These are phyloP conservation scores for Benthosema pterotum DNA, from an alignment of 2,797 vertebrate genomes.

Conservation along the genomic window DNA sequence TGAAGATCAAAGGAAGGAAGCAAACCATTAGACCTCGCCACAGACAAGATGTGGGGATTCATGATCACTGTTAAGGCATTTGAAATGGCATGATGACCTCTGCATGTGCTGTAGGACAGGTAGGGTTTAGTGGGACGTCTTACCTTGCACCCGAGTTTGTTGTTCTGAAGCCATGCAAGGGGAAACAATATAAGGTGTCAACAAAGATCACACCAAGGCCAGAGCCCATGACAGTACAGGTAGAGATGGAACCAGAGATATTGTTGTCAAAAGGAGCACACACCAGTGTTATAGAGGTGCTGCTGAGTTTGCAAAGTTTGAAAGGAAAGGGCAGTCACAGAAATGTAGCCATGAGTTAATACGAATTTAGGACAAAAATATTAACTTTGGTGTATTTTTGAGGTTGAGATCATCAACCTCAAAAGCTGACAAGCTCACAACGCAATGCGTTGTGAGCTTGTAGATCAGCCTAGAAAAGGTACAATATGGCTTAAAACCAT, in stretches of 20 bases:
- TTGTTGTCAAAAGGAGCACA: not conserved
- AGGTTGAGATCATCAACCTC: too few relatives aligned
- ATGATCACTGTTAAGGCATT: slow-evolving; percentile 21
- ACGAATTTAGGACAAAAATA: too few relatives aligned
- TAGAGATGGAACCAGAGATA: slow-evolving; percentile 19
- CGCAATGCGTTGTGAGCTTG: too few relatives aligned
- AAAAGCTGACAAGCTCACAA: too few relatives aligned
- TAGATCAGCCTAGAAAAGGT: too few relatives aligned
- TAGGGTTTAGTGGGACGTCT: slow-evolving; percentile 54
- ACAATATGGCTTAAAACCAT: too few relatives aligned
- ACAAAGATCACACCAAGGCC: slow-evolving; percentile 45
- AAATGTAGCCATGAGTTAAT: too few relatives aligned
- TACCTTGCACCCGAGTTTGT: slow-evolving; percentile 84
- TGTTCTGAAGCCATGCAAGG: slow-evolving; percentile 80
- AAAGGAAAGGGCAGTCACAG: too few relatives aligned
- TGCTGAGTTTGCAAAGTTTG: too few relatives aligned
- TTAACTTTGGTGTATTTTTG: too few relatives aligned
- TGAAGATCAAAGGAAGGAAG: not conserved
- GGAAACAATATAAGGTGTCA: slow-evolving; percentile 68
- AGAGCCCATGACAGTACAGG: slow-evolving; percentile 11
- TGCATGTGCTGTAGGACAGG: slow-evolving; percentile 1
- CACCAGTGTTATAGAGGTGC: not conserved
- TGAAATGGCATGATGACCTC: slow-evolving; percentile 27
- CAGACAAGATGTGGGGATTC: not conserved
- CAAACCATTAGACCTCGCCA: not conserved